These are phyloP conservation scores for Heloderma charlesbogerti DNA, from an alignment of 2,113 vertebrate species.

Conservation along the genomic window DNA sequence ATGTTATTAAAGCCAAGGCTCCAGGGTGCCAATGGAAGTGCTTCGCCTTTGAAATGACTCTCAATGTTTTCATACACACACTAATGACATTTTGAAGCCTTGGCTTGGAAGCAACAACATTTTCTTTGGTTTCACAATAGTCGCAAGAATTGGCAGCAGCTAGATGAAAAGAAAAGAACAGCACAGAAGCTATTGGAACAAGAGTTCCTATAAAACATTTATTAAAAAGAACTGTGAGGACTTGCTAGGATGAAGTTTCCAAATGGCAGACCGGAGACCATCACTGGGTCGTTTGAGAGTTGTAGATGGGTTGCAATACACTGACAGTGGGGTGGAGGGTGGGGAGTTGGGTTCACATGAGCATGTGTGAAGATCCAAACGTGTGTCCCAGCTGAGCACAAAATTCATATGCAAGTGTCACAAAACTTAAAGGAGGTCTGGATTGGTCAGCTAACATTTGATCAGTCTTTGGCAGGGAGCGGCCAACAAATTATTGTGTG, in stretches of 20 bases:
- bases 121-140: neutral
- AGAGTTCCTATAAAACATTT: neutral
- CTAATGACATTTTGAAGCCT: neutral
- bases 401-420: neutral
- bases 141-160: conserved; percentile 2
- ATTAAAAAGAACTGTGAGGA: neutral
- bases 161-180: neutral
- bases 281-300: neutral
- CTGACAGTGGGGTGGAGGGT: too few species aligned
- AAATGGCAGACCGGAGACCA: neutral
- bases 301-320: too few species aligned
- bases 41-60: conserved; percentile 2
- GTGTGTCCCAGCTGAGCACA: neutral
- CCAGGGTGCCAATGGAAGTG: conserved; percentile 3
- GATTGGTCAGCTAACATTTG: neutral
- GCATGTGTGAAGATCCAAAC: neutral
- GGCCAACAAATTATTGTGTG: neutral
- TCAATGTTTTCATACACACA: conserved; percentile 1
- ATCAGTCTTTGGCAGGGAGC: neutral
- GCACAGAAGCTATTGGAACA: neutral
- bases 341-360: neutral
- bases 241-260: neutral
- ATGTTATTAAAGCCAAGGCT: conserved; percentile 8
- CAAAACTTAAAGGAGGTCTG: neutral
- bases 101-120: fast-evolving